Percentiles rank a stretch among this genome's conserved stretches.
Conservation (phyloP, 92 coral and sea anemone genomes). For the Palythoa heliodiscus region DNA sequence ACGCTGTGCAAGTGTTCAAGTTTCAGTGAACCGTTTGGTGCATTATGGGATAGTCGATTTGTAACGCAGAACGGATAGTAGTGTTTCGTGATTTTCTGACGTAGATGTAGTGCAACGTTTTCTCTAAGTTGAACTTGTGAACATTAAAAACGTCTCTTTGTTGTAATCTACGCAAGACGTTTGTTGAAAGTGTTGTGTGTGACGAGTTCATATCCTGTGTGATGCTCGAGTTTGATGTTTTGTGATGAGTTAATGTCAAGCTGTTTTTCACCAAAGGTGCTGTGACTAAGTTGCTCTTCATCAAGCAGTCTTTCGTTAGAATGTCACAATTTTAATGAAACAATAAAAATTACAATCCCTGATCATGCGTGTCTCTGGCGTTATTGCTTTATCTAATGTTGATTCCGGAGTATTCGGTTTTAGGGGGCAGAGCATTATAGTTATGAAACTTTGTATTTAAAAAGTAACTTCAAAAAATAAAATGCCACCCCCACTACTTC, state of each 20-base stretch:
- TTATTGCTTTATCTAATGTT: neutral
- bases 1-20: neutral
- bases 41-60: conserved; percentile 3
- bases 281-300: conserved; percentile 12
- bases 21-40: neutral
- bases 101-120: conserved; percentile 13
- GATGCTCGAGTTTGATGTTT: conserved; percentile 30
- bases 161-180: conserved; percentile 39
- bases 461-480: too few relatives aligned
- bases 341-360: neutral
- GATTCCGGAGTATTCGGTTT: neutral
- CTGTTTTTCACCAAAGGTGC: conserved; percentile 25
- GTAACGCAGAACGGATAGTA: neutral
- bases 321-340: conserved; percentile 8
- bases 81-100: conserved; percentile 21
- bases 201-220: conserved; percentile 9
- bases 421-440: too few relatives aligned
- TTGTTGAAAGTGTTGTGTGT: conserved; percentile 30
- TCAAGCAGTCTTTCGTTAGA: neutral
- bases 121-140: conserved; percentile 36
- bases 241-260: conserved; percentile 20
- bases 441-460: too few relatives aligned
- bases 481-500: too few relatives aligned
- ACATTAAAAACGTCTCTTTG: conserved; percentile 29
- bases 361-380: neutral